phyloP scores from a whole-genome alignment of 1,140 invertebrate species.

The Bombus ignitus region DNA sequence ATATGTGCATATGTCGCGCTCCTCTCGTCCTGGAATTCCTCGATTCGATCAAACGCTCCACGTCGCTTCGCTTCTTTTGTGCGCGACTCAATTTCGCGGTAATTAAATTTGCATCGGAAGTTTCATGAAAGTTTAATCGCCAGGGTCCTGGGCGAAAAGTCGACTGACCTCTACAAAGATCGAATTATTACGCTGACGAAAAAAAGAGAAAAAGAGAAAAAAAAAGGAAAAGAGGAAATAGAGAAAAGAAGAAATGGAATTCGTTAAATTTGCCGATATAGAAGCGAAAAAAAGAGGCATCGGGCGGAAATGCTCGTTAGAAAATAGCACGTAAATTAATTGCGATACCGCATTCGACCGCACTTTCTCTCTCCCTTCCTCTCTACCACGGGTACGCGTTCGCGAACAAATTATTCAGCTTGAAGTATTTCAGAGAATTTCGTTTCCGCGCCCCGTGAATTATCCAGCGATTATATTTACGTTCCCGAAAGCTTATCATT shows the following conservation, averaged over 20 bases:
- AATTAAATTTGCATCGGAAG: slow-evolving; percentile 58
- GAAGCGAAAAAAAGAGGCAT: neutral
- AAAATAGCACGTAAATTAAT: slow-evolving; percentile 44
- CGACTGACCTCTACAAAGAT: slow-evolving; percentile 18
- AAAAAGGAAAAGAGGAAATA: neutral
- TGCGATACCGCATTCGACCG: slow-evolving; percentile 28
- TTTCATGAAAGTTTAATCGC: slow-evolving; percentile 61
- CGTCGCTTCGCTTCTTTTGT: slow-evolving; percentile 9
- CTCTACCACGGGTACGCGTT: neutral
- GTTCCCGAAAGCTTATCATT: neutral
- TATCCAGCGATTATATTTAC: neutral
- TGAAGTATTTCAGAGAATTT: slow-evolving; percentile 6
- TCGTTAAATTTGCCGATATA: slow-evolving; percentile 37
- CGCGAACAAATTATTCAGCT: slow-evolving; percentile 31
- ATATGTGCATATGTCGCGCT: slow-evolving; percentile 29
- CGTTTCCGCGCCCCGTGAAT: neutral
- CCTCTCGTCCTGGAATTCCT: slow-evolving; percentile 36
- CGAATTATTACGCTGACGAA: slow-evolving; percentile 1
- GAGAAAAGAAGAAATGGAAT: neutral
- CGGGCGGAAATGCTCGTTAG: neutral
- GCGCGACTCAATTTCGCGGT: slow-evolving; percentile 42
- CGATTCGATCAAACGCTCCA: slow-evolving; percentile 23
- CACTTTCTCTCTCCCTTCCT: neutral
- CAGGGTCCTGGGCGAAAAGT: neutral
- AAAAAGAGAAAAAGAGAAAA: neutral